Conservation (phyloP, 1,140 invertebrate species). For the Phthorimaea operculella region DNA sequence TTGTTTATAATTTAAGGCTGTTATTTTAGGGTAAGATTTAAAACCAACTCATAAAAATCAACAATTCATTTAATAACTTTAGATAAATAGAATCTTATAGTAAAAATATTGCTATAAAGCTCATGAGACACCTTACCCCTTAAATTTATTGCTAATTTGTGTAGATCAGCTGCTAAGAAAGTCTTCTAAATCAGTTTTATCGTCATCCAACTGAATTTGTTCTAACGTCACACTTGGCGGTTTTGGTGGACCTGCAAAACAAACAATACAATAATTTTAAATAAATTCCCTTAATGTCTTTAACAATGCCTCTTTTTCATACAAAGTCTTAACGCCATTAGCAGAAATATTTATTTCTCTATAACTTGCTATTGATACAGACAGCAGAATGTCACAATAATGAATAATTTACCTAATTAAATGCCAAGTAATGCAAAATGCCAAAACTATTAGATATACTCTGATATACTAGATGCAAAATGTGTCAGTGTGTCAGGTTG, state of each 20-base stretch:
- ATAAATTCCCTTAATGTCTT: too few relatives aligned
- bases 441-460: too few relatives aligned
- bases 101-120: not conserved
- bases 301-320: too few relatives aligned
- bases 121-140: not conserved
- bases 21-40: slow-evolving; percentile 20
- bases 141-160: not conserved
- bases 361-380: too few relatives aligned
- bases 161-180: slow-evolving; percentile 48
- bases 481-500: too few relatives aligned
- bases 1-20: slow-evolving; percentile 22
- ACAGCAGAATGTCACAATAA: too few relatives aligned
- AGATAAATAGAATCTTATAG: slow-evolving; percentile 14
- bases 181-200: slow-evolving; percentile 43
- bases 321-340: too few relatives aligned
- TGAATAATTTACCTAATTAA: too few relatives aligned
- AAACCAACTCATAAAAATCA: slow-evolving; percentile 12
- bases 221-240: slow-evolving; percentile 41
- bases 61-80: slow-evolving; percentile 34
- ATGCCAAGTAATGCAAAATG: too few relatives aligned
- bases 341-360: too few relatives aligned
- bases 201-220: slow-evolving; percentile 50
- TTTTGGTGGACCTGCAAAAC: slow-evolving; percentile 14
- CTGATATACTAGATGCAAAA: too few relatives aligned
- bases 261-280: too few relatives aligned